Evolutionary conservation across 1,140 invertebrate genomes (phyloP), one percentile per base, ranked within the genome.

Genomic region (Dufourea novaeangliae): DNA sequence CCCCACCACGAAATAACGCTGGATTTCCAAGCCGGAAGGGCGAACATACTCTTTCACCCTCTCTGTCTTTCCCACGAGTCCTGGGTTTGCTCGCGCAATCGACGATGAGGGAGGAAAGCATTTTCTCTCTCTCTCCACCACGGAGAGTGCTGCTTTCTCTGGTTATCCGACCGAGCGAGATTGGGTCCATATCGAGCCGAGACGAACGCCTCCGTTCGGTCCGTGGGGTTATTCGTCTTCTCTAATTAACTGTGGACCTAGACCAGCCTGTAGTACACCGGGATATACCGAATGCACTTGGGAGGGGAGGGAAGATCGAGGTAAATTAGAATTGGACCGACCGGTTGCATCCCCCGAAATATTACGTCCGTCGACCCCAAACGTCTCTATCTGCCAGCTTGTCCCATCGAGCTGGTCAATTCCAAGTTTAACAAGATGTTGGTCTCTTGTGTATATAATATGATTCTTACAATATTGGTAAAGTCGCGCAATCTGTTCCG

Each of bases 191-290:
- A 82, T 80, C 64, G 71, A 79, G 25, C 41, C 59, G 72, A 77
- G 70, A 78, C 41, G 75, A 80, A 69, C 57, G 61, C 61, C 66
- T 72, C 44, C 56, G 44, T 59, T 52, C 46, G 73, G 32, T 57
- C 71, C 44, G 61, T 54, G 50, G 32, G 70, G 50, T 80, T 85
- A 82, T 86, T 84, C 88, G 67, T 86, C 84, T 87, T 75, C 64
- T 79, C 80, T 85, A 87, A 89, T 89, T 89, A 89, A 89, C 84
- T 68, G 66, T 72, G 66, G 71, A 78, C 71, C 73, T 78, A 80
- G 74, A 59, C 39, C 67, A 59, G 32, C 25, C 41, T 56, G n/a
- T n/a, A 59, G 41, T 29, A 61, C 14, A 10, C 5, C 37, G 69
- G n/a, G 57, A 39, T 52, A 39, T 52, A 37, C 22, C 46, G 39